Conservation (phyloP, 2,113 vertebrate species). For the Murina feae region DNA sequence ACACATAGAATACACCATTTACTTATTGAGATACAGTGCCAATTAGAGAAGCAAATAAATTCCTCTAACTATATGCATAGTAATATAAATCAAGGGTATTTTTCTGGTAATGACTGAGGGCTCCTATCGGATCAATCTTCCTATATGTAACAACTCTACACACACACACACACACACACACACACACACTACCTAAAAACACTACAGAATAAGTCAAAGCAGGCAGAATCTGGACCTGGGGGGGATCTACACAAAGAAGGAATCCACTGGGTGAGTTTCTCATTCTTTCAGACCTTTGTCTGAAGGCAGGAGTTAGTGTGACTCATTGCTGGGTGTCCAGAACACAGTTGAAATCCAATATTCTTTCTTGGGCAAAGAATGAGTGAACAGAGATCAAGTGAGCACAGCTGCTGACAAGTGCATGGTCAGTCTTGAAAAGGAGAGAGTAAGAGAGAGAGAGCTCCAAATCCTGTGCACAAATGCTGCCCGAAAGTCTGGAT, state of each 20-base stretch:
- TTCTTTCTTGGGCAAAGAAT: background rate
- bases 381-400: background rate
- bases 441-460: background rate
- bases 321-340: background rate
- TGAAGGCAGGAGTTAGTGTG: background rate
- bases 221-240: background rate
- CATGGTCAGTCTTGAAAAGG: background rate
- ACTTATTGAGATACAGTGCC: background rate
- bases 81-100: background rate
- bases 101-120: background rate
- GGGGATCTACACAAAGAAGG: background rate
- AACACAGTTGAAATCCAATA: background rate
- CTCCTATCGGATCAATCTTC: background rate
- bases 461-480: background rate
- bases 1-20: background rate
- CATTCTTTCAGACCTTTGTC: background rate
- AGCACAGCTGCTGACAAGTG: background rate
- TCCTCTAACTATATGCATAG: background rate
- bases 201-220: background rate
- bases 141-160: background rate
- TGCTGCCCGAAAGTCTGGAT: background rate
- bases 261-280: background rate
- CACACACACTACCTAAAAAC: background rate
- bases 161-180: background rate
- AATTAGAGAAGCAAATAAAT: background rate